Evolutionary conservation across 2,113 vertebrate genomes (phyloP).

Genomic region (Haplochromis vanheusdeni): DNA sequence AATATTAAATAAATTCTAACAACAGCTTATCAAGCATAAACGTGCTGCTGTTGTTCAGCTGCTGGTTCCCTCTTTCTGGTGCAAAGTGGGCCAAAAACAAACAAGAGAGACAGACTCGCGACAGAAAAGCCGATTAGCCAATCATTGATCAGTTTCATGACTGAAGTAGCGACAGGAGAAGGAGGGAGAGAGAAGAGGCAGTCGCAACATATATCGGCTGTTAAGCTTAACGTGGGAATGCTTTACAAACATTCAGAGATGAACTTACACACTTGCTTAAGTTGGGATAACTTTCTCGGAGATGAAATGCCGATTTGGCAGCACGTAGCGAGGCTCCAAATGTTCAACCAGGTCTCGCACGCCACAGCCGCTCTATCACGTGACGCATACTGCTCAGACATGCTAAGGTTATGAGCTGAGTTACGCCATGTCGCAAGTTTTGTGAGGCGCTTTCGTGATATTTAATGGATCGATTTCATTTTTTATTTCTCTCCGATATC

Average conservation of each 20-base stretch:
- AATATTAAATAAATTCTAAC: neutral
- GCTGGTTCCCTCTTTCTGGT: too few species aligned
- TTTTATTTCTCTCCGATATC: neutral
- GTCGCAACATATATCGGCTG: neutral
- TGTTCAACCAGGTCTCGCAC: neutral
- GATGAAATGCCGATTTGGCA: neutral
- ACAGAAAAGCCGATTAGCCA: neutral
- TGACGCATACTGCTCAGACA: neutral
- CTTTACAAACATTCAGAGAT: neutral
- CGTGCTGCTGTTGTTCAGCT: fast-evolving
- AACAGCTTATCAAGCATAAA: neutral
- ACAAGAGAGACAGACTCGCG: fast-evolving
- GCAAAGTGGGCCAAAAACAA: neutral
- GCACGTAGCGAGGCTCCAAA: neutral
- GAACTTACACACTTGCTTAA: neutral
- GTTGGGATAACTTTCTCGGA: neutral
- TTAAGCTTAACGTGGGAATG: neutral
- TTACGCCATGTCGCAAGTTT: neutral
- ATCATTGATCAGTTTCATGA: neutral
- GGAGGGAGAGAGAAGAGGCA: neutral
- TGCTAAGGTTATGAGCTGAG: neutral
- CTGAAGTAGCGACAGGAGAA: neutral
- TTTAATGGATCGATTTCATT: neutral
- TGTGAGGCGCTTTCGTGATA: neutral
- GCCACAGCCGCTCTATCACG: neutral